phyloP scores from a whole-genome alignment of 2,888 invertebrate genomes.

The Elegia similella region DNA sequence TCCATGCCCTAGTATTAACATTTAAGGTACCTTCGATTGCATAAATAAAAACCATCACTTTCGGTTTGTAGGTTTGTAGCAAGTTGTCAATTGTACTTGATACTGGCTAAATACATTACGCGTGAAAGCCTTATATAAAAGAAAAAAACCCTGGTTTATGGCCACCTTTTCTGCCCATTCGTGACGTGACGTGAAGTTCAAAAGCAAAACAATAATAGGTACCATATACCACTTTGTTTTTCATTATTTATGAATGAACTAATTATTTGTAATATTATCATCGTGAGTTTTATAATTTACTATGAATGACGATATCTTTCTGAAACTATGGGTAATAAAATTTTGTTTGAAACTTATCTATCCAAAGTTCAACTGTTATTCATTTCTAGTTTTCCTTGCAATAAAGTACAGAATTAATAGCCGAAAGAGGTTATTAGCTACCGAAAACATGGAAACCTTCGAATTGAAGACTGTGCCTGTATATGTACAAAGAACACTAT shows the following conservation, averaged over 20 bases:
- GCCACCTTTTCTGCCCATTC: too few species aligned
- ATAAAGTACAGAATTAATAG: constrained; percentile 65
- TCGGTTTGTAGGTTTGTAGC: too few species aligned
- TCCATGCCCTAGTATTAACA: too few species aligned
- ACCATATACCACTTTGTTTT: too few species aligned
- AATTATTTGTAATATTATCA: not conserved
- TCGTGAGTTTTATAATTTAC: constrained; percentile 30
- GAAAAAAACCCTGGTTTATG: too few species aligned
- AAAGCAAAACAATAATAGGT: not conserved
- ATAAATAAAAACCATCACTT: too few species aligned
- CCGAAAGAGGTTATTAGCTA: constrained; percentile 34
- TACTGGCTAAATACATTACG: too few species aligned
- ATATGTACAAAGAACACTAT: constrained; percentile 42
- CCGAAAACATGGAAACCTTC: constrained; percentile 50
- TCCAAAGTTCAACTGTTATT: constrained; percentile 70
- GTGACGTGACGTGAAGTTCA: too few species aligned
- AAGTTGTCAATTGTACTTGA: too few species aligned
- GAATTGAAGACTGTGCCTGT: constrained; percentile 51
- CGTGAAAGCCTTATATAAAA: too few species aligned
- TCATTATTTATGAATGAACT: not conserved
- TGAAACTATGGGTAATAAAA: constrained; percentile 70
- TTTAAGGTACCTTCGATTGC: too few species aligned
- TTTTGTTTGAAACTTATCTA: constrained; percentile 71
- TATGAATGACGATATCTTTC: constrained; percentile 60
- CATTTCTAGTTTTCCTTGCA: constrained; percentile 66